Conservation (phyloP, 1,140 invertebrate genomes). For the Ditylenchus dipsaci region DNA sequence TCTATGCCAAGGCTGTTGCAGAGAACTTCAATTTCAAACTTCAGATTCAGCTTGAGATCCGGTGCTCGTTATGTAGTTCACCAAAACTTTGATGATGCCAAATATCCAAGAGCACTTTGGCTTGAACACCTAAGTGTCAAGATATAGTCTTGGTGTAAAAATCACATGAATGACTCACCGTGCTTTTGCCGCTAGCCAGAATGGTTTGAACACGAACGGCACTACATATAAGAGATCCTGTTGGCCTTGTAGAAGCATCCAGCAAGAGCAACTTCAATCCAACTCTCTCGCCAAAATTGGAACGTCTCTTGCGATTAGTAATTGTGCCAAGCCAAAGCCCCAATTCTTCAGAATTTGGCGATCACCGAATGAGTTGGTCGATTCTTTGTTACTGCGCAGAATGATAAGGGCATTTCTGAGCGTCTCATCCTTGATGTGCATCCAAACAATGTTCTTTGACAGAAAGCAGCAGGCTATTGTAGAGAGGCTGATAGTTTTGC, state of each 20-base stretch:
- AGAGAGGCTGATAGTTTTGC: conserved; percentile 89
- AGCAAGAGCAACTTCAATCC: conserved; percentile 88
- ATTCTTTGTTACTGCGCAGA: conserved; percentile 81
- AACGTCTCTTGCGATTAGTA: conserved; percentile 83
- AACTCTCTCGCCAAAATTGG: conserved; percentile 79
- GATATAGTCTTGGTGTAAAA: background rate
- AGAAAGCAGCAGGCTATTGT: conserved; percentile 90
- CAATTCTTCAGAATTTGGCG: conserved; percentile 90
- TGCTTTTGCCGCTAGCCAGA: conserved; percentile 80
- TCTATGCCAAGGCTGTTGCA: conserved; percentile 90
- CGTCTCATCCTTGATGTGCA: conserved; percentile 84
- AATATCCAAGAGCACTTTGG: conserved; percentile 76
- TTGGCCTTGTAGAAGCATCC: conserved; percentile 89
- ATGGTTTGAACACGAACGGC: conserved; percentile 93
- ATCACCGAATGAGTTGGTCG: conserved; percentile 90
- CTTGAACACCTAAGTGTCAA: background rate
- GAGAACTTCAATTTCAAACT: conserved; percentile 97
- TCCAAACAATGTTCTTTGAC: conserved; percentile 77
- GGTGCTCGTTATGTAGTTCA: conserved; percentile 92
- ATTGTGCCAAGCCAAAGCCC: conserved; percentile 98
- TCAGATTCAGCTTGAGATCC: conserved; percentile 85
- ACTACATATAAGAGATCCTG: conserved; percentile 95
- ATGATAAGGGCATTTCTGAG: conserved; percentile 89
- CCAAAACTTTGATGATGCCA: conserved; percentile 89
- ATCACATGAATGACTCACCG: conserved; percentile 69